These are phyloP conservation scores for Spisula solida DNA, from an alignment of 2,888 invertebrate genomes.

Conservation along the genomic window DNA sequence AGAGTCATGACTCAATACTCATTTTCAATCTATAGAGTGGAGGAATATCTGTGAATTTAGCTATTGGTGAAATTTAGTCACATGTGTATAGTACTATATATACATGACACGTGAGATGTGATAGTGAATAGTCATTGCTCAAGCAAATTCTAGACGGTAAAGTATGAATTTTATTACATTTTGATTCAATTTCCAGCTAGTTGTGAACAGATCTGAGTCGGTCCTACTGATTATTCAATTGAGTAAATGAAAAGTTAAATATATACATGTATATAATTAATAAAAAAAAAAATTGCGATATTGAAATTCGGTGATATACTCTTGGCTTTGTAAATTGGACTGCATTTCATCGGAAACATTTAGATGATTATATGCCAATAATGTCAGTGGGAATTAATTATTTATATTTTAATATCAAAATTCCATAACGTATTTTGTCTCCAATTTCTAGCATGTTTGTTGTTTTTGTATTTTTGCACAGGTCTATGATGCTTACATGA, in stretches of 20 bases:
- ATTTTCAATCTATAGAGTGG: too few relatives aligned
- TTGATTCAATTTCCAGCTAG: not conserved
- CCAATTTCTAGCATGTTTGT: constrained; percentile 48
- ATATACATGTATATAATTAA: not conserved
- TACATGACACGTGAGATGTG: not conserved
- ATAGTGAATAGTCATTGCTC: constrained; percentile 35
- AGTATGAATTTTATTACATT: constrained; percentile 4
- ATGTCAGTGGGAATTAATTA: not conserved
- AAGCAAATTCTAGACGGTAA: constrained; percentile 4
- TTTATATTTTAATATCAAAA: not conserved
- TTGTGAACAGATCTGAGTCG: not conserved
- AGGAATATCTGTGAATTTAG: too few relatives aligned
- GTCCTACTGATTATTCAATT: not conserved
- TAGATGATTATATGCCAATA: not conserved
- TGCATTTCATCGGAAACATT: not conserved
- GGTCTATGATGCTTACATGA: constrained; percentile 58
- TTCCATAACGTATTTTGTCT: constrained; percentile 18
- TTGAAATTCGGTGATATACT: not conserved
- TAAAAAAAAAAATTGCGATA: not conserved
- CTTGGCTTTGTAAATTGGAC: not conserved
- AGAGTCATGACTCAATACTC: too few relatives aligned
- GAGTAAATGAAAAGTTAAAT: not conserved
- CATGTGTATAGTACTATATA: not conserved
- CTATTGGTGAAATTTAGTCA: not conserved
- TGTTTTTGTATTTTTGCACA: constrained; percentile 62